phyloP scores from a whole-genome alignment of 2,888 invertebrate species.

The Pecten maximus region DNA sequence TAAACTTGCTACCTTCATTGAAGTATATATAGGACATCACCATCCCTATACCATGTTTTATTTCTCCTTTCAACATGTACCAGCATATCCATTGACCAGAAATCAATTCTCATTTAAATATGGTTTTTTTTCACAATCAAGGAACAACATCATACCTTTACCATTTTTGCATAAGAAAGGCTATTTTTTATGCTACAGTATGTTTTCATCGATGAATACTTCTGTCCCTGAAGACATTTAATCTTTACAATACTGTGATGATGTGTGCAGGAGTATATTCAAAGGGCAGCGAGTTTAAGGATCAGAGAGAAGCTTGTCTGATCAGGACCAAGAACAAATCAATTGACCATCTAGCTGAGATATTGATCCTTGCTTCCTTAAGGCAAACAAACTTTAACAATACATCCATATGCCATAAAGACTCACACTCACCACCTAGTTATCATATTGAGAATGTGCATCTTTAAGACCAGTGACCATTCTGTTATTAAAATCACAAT shows the following conservation, averaged over 20 bases:
- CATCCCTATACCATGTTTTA: not conserved
- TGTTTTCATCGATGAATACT: not conserved
- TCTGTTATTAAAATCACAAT: not conserved
- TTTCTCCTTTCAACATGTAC: not conserved
- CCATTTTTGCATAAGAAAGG: not conserved
- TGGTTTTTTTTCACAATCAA: not conserved
- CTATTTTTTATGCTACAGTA: not conserved
- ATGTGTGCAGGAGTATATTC: not conserved
- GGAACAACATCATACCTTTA: not conserved
- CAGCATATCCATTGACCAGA: not conserved
- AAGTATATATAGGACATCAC: not conserved
- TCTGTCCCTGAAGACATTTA: not conserved
- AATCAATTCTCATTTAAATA: conserved; percentile 29
- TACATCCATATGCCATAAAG: not conserved
- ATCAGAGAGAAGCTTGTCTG: not conserved
- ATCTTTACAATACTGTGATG: not conserved
- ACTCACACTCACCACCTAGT: not conserved
- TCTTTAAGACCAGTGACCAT: not conserved
- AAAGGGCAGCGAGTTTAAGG: not conserved
- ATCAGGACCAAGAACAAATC: conserved; percentile 6
- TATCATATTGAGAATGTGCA: not conserved
- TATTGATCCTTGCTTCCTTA: conserved; percentile 22
- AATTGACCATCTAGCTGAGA: not conserved
- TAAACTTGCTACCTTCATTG: too few relatives aligned
- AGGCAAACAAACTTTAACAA: conserved; percentile 10